Conservation (phyloP, 1,140 invertebrate genomes). For the Orchestia grillus region DNA sequence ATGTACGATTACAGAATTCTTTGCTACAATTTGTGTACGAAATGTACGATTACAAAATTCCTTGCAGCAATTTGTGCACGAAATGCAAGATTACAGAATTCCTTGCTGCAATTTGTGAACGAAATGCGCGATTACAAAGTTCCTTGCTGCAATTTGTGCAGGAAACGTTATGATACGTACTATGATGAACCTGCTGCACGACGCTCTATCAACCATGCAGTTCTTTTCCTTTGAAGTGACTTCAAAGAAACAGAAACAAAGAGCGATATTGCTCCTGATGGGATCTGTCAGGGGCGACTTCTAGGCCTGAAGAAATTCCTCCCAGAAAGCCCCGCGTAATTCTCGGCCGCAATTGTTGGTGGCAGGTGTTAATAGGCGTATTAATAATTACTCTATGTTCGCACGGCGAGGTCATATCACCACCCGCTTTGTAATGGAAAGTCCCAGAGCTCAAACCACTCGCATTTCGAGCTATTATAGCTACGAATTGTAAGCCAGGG, state of each 20-base stretch:
- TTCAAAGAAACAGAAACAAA: not conserved
- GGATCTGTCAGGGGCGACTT: not conserved
- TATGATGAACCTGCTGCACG: not conserved
- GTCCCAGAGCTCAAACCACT: not conserved
- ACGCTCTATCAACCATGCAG: not conserved
- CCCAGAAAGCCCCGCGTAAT: not conserved
- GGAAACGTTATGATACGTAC: too few species aligned
- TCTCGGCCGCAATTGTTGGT: not conserved
- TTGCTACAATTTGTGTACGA: too few species aligned
- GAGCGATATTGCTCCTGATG: not conserved
- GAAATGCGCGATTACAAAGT: too few species aligned
- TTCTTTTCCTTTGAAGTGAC: not conserved
- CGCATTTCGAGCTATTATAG: not conserved
- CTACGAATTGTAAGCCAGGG: too few species aligned
- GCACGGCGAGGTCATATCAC: not conserved
- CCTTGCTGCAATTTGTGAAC: too few species aligned
- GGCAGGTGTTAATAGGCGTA: conserved; percentile 39
- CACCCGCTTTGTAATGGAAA: not conserved
- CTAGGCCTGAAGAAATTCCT: not conserved
- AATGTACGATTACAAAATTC: too few species aligned
- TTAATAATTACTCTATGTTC: conserved; percentile 24
- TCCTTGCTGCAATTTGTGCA: too few species aligned
- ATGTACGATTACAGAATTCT: too few species aligned
- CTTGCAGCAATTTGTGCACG: too few species aligned
- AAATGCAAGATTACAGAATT: too few species aligned